Conservation (phyloP, 2,797 vertebrate species). For the Podarcis siculus region DNA sequence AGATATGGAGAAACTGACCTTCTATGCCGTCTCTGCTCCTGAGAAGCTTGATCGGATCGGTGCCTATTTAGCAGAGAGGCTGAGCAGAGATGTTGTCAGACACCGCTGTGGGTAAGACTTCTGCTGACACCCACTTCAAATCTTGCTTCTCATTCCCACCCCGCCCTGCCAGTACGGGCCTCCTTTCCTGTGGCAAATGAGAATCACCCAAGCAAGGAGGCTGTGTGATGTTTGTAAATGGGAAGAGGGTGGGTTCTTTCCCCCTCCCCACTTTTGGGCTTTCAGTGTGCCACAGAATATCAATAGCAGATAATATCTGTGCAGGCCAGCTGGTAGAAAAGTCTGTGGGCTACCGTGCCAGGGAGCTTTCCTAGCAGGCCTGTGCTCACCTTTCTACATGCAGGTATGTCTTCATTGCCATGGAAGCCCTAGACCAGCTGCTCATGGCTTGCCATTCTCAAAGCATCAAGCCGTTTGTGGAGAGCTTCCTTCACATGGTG, state of each 20-base stretch:
- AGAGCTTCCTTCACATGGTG: slow-evolving; percentile 98
- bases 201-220: neutral
- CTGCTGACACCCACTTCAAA: neutral
- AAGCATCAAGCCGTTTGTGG: slow-evolving; percentile 98
- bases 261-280: neutral
- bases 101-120: slow-evolving; percentile 91
- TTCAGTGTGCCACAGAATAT: neutral
- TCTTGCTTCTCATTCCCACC: neutral
- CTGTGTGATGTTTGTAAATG: neutral
- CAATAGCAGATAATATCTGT: neutral
- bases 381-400: neutral
- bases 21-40: slow-evolving; percentile 96
- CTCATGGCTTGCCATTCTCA: slow-evolving; percentile 99
- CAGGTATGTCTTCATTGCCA: slow-evolving; percentile 96
- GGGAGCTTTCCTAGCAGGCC: too few relatives aligned
- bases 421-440: slow-evolving; percentile 97
- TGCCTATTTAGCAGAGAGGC: slow-evolving; percentile 91
- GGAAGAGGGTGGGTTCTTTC: too few relatives aligned
- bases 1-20: slow-evolving; percentile 98
- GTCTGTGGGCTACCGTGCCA: too few relatives aligned
- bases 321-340: too few relatives aligned
- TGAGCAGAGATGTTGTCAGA: slow-evolving; percentile 93
- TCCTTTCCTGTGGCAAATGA: neutral
- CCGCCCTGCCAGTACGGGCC: neutral
- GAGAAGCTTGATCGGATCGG: slow-evolving; percentile 97